These are phyloP conservation scores for Pipistrellus pygmaeus DNA, from an alignment of 2,797 vertebrate genomes.

Conservation along the genomic window DNA sequence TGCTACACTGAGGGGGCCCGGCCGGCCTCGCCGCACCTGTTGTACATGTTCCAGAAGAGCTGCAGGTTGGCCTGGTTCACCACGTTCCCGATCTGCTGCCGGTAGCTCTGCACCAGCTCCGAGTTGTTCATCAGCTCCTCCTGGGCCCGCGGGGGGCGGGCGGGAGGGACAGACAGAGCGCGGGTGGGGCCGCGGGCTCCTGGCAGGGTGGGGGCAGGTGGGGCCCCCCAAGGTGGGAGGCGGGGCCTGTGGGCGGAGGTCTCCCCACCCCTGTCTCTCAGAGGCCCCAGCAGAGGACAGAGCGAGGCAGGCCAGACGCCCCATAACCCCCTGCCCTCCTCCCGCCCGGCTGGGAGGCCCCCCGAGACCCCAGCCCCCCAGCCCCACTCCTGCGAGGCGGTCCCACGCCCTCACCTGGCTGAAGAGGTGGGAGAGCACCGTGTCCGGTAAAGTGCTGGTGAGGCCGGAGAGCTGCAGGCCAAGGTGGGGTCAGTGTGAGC, in stretches of 20 bases:
- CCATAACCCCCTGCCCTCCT: background rate
- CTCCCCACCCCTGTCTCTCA: background rate
- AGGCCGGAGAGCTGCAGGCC: slow-evolving; percentile 93
- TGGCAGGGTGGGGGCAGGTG: background rate
- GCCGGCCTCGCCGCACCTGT: slow-evolving; percentile 88
- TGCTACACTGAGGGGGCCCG: too few relatives aligned
- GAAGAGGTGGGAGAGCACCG: slow-evolving; percentile 96
- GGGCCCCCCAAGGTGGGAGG: too few relatives aligned
- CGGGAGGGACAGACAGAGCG: accelerated
- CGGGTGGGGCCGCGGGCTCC: background rate
- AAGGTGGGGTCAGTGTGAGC: background rate
- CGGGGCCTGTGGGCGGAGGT: too few relatives aligned
- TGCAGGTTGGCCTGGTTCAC: slow-evolving; percentile 98
- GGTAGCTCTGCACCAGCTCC: slow-evolving; percentile 96
- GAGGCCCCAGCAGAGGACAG: background rate
- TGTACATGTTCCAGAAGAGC: slow-evolving; percentile 99
- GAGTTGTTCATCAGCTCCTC: slow-evolving; percentile 97
- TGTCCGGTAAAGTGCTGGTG: slow-evolving; percentile 94
- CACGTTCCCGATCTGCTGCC: slow-evolving; percentile 95
- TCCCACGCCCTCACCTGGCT: slow-evolving; percentile 92
- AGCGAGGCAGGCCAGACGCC: background rate
- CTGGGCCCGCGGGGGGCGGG: slow-evolving; percentile 82
- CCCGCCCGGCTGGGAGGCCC: background rate
- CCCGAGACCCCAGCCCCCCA: background rate
- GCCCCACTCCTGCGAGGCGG: background rate